Evolutionary conservation across 2,888 invertebrate genomes (phyloP).

Genomic region (Altica lythri): DNA sequence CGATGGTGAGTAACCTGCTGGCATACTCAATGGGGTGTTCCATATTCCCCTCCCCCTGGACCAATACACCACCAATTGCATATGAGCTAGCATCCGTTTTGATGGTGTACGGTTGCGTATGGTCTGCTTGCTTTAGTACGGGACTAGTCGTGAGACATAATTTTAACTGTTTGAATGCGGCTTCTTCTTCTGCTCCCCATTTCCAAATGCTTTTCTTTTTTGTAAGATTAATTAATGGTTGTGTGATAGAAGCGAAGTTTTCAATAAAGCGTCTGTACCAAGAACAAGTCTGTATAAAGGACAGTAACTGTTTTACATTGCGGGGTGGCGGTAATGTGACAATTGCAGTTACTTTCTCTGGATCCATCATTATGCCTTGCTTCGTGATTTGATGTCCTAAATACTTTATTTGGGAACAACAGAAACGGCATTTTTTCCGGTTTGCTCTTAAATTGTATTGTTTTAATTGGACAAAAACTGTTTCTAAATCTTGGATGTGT

Average conservation of each 20-base stretch:
- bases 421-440: constrained; percentile 29
- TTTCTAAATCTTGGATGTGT: constrained; percentile 35
- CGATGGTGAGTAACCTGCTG: background rate
- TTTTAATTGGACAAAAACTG: constrained; percentile 17
- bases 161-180: background rate
- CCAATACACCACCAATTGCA: constrained; percentile 26
- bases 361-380: constrained; percentile 19
- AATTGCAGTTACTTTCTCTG: constrained; percentile 9
- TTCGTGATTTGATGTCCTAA: constrained; percentile 16
- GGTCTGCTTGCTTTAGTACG: background rate
- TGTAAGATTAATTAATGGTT: background rate
- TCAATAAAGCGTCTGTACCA: constrained; percentile 35
- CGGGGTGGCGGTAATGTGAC: background rate
- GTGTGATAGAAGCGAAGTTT: constrained; percentile 27
- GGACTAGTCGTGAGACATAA: background rate
- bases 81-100: constrained; percentile 3
- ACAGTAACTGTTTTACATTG: constrained; percentile 5
- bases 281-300: constrained; percentile 31
- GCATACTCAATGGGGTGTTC: constrained; percentile 19
- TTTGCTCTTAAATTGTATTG: constrained; percentile 22
- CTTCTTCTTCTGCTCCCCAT: background rate
- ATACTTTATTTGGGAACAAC: constrained; percentile 20
- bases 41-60: constrained; percentile 33
- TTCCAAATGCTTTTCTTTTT: background rate
- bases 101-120: background rate